phyloP scores from a whole-genome alignment of 2,888 invertebrate genomes.

The Drosophila mettleri region DNA sequence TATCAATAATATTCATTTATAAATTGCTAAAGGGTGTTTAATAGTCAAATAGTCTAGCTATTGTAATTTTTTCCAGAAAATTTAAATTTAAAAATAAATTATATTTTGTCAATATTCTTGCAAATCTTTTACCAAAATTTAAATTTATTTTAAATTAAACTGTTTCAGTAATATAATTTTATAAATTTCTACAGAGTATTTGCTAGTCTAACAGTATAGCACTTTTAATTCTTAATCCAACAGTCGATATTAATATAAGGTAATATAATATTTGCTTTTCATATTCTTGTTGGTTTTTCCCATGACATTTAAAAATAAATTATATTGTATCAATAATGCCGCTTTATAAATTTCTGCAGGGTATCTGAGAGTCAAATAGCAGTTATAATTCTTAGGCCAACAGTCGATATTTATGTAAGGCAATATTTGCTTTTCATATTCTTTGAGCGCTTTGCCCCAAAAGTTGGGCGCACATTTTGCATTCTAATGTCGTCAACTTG shows the following conservation, averaged over 20 bases:
- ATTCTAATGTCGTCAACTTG: slow-evolving; percentile 7
- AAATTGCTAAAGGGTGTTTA: too few species aligned
- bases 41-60: too few species aligned
- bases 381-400: background rate
- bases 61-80: too few species aligned
- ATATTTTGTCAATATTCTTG: too few species aligned
- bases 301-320: too few species aligned
- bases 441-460: slow-evolving; percentile 9
- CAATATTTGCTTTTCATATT: slow-evolving; percentile 1
- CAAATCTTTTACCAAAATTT: too few species aligned
- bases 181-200: background rate
- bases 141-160: too few species aligned
- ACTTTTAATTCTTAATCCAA: background rate
- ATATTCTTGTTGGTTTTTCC: too few species aligned
- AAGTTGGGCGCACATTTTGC: slow-evolving; percentile 22
- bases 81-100: too few species aligned
- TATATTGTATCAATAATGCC: too few species aligned
- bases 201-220: background rate
- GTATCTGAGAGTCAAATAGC: background rate
- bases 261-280: background rate
- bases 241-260: slow-evolving; percentile 1
- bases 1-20: too few species aligned
- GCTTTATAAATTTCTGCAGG: background rate
- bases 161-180: too few species aligned
- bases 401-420: slow-evolving; percentile 3